phyloP scores from a whole-genome alignment of 2,888 invertebrate species.

The Leptopilina myrica region DNA sequence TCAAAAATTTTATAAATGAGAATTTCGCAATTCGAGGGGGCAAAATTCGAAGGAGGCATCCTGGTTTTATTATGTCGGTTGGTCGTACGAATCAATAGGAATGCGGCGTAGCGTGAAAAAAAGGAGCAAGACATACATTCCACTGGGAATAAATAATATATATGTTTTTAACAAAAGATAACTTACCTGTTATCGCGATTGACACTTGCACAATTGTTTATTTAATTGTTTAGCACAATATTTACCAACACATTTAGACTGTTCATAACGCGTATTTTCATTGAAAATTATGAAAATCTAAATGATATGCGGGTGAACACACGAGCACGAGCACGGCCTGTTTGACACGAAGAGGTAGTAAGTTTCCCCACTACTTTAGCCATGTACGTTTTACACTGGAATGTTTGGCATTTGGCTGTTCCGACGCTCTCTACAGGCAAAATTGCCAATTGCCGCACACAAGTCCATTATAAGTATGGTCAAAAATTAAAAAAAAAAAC shows the following conservation, averaged over 20 bases:
- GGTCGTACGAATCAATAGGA: constrained; percentile 73
- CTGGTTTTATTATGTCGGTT: constrained; percentile 48
- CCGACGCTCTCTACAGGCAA: constrained; percentile 68
- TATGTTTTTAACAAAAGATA: constrained; percentile 39
- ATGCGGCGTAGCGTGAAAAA: constrained; percentile 72
- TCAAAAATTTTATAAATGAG: not conserved
- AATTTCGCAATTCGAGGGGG: not conserved
- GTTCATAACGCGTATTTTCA: constrained; percentile 63
- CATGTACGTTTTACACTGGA: constrained; percentile 66
- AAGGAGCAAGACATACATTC: constrained; percentile 64
- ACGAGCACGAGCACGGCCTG: constrained; percentile 57
- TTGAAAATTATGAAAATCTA: constrained; percentile 71
- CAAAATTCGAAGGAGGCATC: constrained; percentile 18
- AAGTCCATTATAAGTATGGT: constrained; percentile 22
- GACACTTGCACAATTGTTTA: constrained; percentile 52
- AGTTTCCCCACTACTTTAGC: constrained; percentile 59
- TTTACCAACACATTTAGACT: constrained; percentile 52
- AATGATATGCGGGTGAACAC: constrained; percentile 72
- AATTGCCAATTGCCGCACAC: constrained; percentile 59
- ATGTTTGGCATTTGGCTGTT: constrained; percentile 68
- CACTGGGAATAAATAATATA: constrained; percentile 54
- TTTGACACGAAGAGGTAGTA: constrained; percentile 70
- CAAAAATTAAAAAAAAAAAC: not conserved
- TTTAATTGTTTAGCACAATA: constrained; percentile 46
- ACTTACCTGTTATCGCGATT: constrained; percentile 59